Base-by-base conservation (phyloP, 2,888 invertebrate genomes). In the Allophyes oxyacanthae region DNA sequence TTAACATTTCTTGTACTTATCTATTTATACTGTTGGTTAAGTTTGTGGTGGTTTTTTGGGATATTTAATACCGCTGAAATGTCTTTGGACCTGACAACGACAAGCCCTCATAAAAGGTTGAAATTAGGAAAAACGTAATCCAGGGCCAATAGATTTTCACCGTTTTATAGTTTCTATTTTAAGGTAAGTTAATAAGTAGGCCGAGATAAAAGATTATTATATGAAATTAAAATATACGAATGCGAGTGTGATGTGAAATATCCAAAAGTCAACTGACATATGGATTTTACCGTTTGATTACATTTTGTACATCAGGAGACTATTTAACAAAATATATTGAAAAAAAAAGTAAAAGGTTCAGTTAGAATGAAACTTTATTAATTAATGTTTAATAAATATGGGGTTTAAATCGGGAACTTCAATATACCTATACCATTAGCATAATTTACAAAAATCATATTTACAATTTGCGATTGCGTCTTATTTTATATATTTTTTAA, bases 211-310 rank as follows among this genome's bases (percentile, higher is more conserved):
- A 59, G 53, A 30, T 42, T 49, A 54, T 59, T 70, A 49, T 57
- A 67, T 55, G 37, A 69, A 70, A 60, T 46, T 51, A 57, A 46
- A 60, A 42, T 62, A 66, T 46, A 64, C 52, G 73, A 66, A 75
- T 72, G 71, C 64, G 48, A 63, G 63, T 55, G 55, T 20, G 53
- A 61, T 63, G 53, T 57, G 38, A 36, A 57, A 53, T 42, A 64
- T 52, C 57, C 52, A 49, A 57, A 64, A 53, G 38, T 36, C 43
- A 2, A 49, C 56, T 63, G 70, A 51, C 14, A 44, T 32, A 15
- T 37, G 36, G 26, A 48, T 45, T 6, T 8, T 45, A 41, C 42
- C 30, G 4, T 1, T 8, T n/a, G 14, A 6, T 59, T 33, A 37
- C 0, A 33, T 28, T 43, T 52, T 32, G 13, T 43, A 44, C 20